phyloP scores from a whole-genome alignment of 2,888 invertebrate genomes.

The Cyclophora punctaria region DNA sequence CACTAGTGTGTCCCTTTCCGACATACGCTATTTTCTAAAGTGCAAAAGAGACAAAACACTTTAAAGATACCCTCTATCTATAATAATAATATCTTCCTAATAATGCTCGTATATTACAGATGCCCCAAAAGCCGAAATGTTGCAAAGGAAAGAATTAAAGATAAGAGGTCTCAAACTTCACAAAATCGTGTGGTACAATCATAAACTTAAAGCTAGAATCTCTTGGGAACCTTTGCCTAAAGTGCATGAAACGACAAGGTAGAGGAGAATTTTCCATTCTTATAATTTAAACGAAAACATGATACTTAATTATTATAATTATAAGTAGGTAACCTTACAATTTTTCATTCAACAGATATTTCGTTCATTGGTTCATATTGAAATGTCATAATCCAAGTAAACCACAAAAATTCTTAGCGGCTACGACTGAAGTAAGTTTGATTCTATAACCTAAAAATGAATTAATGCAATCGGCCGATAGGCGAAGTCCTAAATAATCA shows the following conservation, averaged over 20 bases:
- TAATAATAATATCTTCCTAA: not conserved
- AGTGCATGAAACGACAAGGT: conserved; percentile 37
- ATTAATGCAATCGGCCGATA: too few relatives aligned
- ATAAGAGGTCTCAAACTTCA: conserved; percentile 51
- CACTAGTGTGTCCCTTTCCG: too few relatives aligned
- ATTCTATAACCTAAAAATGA: too few relatives aligned
- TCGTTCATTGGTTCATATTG: conserved; percentile 50
- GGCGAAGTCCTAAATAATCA: too few relatives aligned
- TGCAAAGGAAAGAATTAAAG: conserved; percentile 40
- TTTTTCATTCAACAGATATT: conserved; percentile 42
- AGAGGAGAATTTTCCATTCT: conserved; percentile 2
- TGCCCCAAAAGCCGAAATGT: conserved; percentile 32
- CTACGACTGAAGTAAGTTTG: conserved; percentile 67
- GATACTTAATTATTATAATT: not conserved
- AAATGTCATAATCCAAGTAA: conserved; percentile 51
- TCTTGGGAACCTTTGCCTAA: conserved; percentile 48
- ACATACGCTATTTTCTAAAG: too few relatives aligned
- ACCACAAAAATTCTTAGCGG: conserved; percentile 58
- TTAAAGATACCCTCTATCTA: not conserved
- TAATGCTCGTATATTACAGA: conserved; percentile 27
- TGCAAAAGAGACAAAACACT: too few relatives aligned
- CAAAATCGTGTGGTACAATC: conserved; percentile 57
- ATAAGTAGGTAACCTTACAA: not conserved
- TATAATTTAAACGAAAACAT: too few relatives aligned
- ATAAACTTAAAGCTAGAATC: conserved; percentile 55